Conservation (phyloP, 2,797 vertebrate species). For the Micromesistius poutassou region DNA sequence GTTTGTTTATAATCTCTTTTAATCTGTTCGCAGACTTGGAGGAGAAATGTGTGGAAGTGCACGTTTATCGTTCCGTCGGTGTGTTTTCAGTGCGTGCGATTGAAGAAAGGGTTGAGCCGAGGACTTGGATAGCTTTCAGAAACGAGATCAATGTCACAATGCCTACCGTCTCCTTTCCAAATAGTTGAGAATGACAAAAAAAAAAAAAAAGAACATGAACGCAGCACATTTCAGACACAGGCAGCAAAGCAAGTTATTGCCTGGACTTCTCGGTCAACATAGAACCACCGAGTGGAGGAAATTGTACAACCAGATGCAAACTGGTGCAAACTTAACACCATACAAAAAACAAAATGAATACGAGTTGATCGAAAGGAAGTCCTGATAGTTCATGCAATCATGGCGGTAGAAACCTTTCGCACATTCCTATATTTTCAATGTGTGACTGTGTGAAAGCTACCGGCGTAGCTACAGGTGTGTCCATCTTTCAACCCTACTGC, state of each 20-base stretch:
- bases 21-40: constrained; percentile 69
- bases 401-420: background rate
- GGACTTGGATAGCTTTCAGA: constrained; percentile 60
- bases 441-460: background rate
- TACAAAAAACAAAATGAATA: background rate
- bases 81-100: constrained; percentile 54
- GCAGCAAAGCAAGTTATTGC: background rate
- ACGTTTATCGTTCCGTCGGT: constrained; percentile 23
- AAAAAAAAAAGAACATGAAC: background rate
- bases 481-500: too few relatives aligned
- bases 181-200: constrained; percentile 7
- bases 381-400: background rate
- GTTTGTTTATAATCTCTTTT: constrained; percentile 78
- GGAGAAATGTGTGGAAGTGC: constrained; percentile 54
- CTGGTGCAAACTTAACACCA: background rate
- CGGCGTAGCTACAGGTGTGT: too few relatives aligned
- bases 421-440: background rate
- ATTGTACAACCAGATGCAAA: background rate
- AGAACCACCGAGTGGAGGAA: background rate
- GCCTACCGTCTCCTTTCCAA: constrained; percentile 57
- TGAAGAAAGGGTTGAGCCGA: constrained; percentile 46
- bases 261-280: background rate
- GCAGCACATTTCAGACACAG: background rate
- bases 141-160: constrained; percentile 49
- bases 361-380: background rate